These are phyloP conservation scores for Spilarctia lutea DNA, from an alignment of 2,888 invertebrate species.

Conservation along the genomic window DNA sequence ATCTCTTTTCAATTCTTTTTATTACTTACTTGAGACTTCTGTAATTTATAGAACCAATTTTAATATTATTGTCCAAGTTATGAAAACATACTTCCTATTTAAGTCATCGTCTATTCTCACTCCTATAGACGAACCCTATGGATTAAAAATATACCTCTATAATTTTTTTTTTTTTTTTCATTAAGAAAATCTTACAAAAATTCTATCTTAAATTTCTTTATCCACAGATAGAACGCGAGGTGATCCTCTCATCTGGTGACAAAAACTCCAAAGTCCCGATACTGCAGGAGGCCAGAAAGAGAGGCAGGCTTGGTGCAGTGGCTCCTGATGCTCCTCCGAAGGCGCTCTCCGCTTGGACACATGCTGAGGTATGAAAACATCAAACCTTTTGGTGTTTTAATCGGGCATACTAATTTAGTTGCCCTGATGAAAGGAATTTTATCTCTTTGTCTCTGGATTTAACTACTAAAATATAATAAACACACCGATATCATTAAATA, in stretches of 20 bases:
- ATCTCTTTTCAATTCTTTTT: too few species aligned
- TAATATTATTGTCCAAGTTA: too few species aligned
- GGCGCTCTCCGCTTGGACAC: slow-evolving; percentile 90
- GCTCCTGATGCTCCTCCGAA: slow-evolving; percentile 92
- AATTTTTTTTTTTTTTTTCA: too few species aligned
- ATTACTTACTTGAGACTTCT: too few species aligned
- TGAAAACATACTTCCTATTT: too few species aligned
- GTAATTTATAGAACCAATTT: too few species aligned
- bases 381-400: neutral
- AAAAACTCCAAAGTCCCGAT: slow-evolving; percentile 93
- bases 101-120: too few species aligned
- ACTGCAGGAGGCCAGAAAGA: slow-evolving; percentile 90
- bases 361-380: slow-evolving; percentile 69
- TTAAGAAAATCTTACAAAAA: neutral
- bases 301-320: slow-evolving; percentile 86
- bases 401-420: too few species aligned
- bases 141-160: too few species aligned
- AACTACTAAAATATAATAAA: neutral
- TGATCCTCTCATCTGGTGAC: slow-evolving; percentile 90
- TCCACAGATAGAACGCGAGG: slow-evolving; percentile 92
- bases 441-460: neutral
- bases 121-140: too few species aligned
- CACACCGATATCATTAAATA: too few species aligned
- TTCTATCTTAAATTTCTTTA: neutral
- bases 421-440: too few species aligned